Conservation (phyloP, 2,888 invertebrate species). For the Salticus scenicus region DNA sequence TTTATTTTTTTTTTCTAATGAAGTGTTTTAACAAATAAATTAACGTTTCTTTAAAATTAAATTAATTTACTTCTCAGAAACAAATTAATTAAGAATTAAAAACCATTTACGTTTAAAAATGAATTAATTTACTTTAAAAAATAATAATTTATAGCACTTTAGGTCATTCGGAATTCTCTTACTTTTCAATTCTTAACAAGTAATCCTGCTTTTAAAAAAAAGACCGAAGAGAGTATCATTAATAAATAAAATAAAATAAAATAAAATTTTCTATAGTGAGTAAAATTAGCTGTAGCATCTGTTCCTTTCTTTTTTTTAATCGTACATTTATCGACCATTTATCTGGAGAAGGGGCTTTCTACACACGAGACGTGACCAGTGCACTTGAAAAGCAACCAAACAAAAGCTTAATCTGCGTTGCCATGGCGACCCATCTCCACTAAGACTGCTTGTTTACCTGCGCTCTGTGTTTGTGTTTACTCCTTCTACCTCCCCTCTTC, state of each 20-base stretch:
- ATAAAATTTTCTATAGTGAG: neutral
- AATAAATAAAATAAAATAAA: neutral
- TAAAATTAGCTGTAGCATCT: neutral
- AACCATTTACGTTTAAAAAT: too few relatives aligned
- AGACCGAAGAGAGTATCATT: too few relatives aligned
- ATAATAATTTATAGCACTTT: too few relatives aligned
- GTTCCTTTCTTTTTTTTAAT: neutral
- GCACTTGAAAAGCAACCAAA: constrained; percentile 7
- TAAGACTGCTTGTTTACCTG: constrained; percentile 5
- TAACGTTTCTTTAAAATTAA: too few relatives aligned
- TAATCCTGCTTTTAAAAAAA: too few relatives aligned
- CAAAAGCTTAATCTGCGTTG: constrained; percentile 11
- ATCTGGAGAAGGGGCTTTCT: constrained; percentile 6
- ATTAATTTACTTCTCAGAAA: too few relatives aligned
- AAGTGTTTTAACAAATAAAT: too few relatives aligned
- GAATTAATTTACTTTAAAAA: too few relatives aligned
- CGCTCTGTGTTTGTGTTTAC: neutral
- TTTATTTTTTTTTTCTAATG: too few relatives aligned
- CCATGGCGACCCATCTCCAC: constrained; percentile 16
- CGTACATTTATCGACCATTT: neutral
- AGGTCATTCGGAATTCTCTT: too few relatives aligned
- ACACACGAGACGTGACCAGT: neutral
- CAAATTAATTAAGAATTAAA: too few relatives aligned
- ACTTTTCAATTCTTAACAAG: too few relatives aligned
- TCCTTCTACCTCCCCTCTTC: neutral